A percentile compares a stretch with the other conserved stretches of the same genome.
phyloP scores from a whole-genome alignment of 2,113 vertebrate species.

The Hippocampus comes region DNA sequence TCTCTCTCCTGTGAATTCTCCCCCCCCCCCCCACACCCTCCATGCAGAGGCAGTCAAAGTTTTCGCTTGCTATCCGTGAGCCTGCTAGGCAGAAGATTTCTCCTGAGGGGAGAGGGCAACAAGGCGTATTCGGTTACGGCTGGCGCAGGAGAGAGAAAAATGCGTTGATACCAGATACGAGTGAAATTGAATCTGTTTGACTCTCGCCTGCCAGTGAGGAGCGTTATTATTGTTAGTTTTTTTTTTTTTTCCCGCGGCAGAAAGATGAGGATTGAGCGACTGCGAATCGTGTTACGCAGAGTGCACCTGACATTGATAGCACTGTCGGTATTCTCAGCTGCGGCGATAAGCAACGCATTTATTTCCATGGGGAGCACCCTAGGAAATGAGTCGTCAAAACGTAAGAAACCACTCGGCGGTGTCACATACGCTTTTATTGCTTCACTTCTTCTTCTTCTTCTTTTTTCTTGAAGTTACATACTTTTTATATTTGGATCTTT shows the following conservation, averaged over 20 bases:
- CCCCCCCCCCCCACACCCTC: slow-evolving; percentile 19
- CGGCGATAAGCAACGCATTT: slow-evolving; percentile 41
- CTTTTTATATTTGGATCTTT: slow-evolving; percentile 9
- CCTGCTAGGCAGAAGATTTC: slow-evolving; percentile 61
- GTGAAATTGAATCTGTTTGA: slow-evolving; percentile 77
- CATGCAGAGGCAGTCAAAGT: slow-evolving; percentile 43
- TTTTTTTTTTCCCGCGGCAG: slow-evolving; percentile 38
- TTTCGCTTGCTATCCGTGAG: slow-evolving; percentile 49
- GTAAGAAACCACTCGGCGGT: slow-evolving; percentile 13
- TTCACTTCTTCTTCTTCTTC: neutral
- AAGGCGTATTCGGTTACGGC: slow-evolving; percentile 72
- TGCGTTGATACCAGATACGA: slow-evolving; percentile 71
- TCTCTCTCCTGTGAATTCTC: slow-evolving; percentile 38
- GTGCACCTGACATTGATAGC: slow-evolving; percentile 55
- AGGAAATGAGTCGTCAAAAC: slow-evolving; percentile 22
- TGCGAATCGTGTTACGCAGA: slow-evolving; percentile 57
- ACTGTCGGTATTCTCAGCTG: slow-evolving; percentile 42
- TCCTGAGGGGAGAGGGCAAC: slow-evolving; percentile 57
- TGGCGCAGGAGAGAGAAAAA: slow-evolving; percentile 63
- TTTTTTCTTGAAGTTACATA: neutral
- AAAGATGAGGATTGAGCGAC: slow-evolving; percentile 53
- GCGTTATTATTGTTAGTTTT: slow-evolving; percentile 25
- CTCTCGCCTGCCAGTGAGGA: slow-evolving; percentile 67
- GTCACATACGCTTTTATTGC: slow-evolving; percentile 26
- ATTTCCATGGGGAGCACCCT: slow-evolving; percentile 40